Base-by-base conservation (phyloP, 2,888 invertebrate genomes). In the Andrena bucephala region DNA sequence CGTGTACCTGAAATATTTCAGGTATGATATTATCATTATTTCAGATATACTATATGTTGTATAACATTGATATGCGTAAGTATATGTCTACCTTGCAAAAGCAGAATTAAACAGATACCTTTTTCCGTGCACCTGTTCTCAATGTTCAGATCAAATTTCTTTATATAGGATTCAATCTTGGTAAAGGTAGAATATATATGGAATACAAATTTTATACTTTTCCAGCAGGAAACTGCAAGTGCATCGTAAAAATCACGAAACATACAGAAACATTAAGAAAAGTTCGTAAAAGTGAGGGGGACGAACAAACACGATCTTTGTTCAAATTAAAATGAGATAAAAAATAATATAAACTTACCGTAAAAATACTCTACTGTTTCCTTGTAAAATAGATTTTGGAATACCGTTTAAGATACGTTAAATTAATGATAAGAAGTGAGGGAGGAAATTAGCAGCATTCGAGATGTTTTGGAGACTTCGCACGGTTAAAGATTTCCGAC, bases 51-150 rank as follows among this genome's bases (percentile, higher is more conserved):
- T 16, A 31, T 2, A 59, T n/a, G 10, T 75, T 66, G 36, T 59
- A 67, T 60, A 67, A 74, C 16, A 69, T 75, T 69, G 33, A 62
- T 50, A 4, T 20, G 31, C 3, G 50, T 31, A 67, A 57, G 57
- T 31, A 73, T 57, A 31, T 16, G 16, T 42, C 5, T 73, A 31
- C 20, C 29, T 52, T 13, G 10, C 36, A 57, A 36, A 29, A 20
- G 29, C 52, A 54, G 52, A 20, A 36, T 54, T 36, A 52, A 10
- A 65, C 59, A 59, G 16, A 59, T 29, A 59, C 24, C 2, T 29
- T 29, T 59, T 29, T 59, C 42, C 16, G 16, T 16, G 42, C 42
- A 16, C 16, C 42, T 42, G 42, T 42, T 42, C 10, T 59, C 27
- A 59, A 10, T 59, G 16, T 59, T 59, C 27, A 27, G 13, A 54